phyloP scores from a whole-genome alignment of 2,113 vertebrate species.

The Eretmochelys imbricata region DNA sequence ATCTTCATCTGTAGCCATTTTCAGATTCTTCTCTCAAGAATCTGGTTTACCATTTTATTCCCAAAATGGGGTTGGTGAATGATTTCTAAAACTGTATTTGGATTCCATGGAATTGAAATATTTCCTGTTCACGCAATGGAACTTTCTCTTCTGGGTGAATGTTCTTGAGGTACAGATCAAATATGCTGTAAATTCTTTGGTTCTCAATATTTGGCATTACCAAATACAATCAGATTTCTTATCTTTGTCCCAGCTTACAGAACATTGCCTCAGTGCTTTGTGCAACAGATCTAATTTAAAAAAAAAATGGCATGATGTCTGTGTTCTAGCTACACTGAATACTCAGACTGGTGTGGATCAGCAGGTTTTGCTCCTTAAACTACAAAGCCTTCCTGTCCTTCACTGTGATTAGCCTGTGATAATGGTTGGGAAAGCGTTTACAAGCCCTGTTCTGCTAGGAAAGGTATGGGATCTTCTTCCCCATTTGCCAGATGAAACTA shows the following conservation, averaged over 20 bases:
- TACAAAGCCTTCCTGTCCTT: not conserved
- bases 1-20: not conserved
- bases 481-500: too few species aligned
- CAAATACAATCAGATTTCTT: not conserved
- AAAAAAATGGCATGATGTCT: not conserved
- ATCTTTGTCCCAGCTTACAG: not conserved
- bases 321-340: rapidly evolving
- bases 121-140: not conserved
- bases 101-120: not conserved
- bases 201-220: not conserved
- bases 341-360: rapidly evolving
- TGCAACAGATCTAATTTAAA: not conserved
- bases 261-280: not conserved
- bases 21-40: not conserved
- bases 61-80: not conserved
- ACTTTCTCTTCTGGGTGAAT: not conserved
- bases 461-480: not conserved
- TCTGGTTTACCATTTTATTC: too few species aligned
- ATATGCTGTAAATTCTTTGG: not conserved
- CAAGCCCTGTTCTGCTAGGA: not conserved
- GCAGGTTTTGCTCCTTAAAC: not conserved
- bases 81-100: not conserved
- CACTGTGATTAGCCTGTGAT: not conserved
- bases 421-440: not conserved
- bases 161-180: not conserved